phyloP scores from a whole-genome alignment of 1,140 invertebrate genomes.

The Hydropsyche tenuis region DNA sequence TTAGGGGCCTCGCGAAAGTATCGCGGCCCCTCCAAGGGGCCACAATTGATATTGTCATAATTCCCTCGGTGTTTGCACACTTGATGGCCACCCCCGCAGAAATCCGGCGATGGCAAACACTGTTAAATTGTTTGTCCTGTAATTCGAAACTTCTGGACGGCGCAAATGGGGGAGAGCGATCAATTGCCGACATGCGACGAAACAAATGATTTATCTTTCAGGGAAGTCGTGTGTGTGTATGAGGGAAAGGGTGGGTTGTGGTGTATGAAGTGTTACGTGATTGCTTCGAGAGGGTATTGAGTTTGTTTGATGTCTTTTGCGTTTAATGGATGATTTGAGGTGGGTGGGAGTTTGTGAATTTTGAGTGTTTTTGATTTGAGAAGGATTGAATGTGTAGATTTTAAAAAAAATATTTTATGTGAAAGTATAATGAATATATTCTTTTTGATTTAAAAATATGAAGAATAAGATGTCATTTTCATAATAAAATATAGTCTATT shows the following conservation, averaged over 20 bases:
- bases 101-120: constrained; percentile 24
- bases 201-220: not conserved
- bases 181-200: constrained; percentile 9
- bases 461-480: too few relatives aligned
- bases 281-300: too few relatives aligned
- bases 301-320: too few relatives aligned
- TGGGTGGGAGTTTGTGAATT: too few relatives aligned
- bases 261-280: not conserved
- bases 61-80: constrained; percentile 31
- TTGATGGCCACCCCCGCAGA: constrained; percentile 19
- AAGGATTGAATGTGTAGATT: too few relatives aligned
- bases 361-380: too few relatives aligned
- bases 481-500: too few relatives aligned
- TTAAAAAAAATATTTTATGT: too few relatives aligned
- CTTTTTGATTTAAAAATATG: too few relatives aligned
- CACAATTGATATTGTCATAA: constrained; percentile 35
- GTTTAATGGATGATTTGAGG: too few relatives aligned
- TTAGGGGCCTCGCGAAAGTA: constrained; percentile 7
- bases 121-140: constrained; percentile 39
- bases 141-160: constrained; percentile 33
- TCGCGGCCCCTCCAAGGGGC: not conserved
- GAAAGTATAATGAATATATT: too few relatives aligned
- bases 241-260: not conserved
- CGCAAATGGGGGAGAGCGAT: not conserved
- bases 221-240: not conserved